A percentile compares a stretch with the other conserved stretches of the same genome.
These are phyloP conservation scores for Calyptomena viridis DNA, from an alignment of 2,113 vertebrate genomes.

Conservation along the genomic window DNA sequence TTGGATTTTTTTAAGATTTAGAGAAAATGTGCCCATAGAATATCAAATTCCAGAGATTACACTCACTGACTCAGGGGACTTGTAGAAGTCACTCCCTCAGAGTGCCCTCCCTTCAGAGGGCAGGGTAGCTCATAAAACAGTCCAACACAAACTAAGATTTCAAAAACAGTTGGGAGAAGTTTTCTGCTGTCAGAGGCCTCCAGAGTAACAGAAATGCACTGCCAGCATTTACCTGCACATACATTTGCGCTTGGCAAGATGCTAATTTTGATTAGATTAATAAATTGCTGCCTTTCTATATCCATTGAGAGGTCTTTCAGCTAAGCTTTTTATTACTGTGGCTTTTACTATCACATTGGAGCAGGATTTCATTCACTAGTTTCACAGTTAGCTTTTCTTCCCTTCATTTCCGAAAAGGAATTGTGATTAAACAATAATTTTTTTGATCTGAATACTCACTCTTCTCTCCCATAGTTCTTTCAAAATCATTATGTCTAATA, in stretches of 20 bases:
- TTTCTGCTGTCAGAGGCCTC: not conserved
- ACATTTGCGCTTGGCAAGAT: not conserved
- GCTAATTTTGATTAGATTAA: not conserved
- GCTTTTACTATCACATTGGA: not conserved
- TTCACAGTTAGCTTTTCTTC: not conserved
- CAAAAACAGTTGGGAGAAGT: not conserved
- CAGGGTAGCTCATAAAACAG: not conserved
- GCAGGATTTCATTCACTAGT: not conserved
- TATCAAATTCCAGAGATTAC: not conserved
- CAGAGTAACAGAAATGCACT: not conserved
- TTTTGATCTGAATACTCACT: not conserved
- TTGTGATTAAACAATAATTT: not conserved
- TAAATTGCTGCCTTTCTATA: not conserved
- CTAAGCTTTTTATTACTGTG: not conserved
- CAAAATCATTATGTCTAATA: not conserved
- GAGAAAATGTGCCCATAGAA: not conserved
- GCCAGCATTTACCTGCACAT: not conserved
- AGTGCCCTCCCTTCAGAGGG: not conserved
- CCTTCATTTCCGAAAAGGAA: not conserved
- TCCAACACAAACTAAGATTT: not conserved
- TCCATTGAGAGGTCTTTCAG: not conserved
- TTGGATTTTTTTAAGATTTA: not conserved
- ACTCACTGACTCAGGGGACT: not conserved
- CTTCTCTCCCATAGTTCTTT: not conserved
- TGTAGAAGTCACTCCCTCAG: not conserved